Evolutionary conservation across 2,797 vertebrate species (phyloP).

Genomic region (Spheniscus humboldti): DNA sequence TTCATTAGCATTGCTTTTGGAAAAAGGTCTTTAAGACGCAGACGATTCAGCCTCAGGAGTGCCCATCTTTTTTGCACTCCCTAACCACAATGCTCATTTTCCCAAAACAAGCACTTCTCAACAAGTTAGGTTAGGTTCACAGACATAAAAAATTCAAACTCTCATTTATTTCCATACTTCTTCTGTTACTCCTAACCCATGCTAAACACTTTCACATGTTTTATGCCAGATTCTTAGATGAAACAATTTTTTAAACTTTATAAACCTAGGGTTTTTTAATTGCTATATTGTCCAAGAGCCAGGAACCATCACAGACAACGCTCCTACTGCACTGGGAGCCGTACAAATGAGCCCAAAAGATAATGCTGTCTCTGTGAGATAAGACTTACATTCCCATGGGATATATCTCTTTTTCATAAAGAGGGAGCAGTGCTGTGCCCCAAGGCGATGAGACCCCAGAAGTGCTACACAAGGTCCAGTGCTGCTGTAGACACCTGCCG

Average conservation of each 20-base stretch:
- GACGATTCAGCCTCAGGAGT: background rate
- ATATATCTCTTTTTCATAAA: background rate
- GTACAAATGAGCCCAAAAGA: background rate
- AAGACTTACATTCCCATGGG: background rate
- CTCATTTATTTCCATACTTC: background rate
- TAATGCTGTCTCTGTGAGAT: background rate
- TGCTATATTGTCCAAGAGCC: background rate
- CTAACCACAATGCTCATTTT: conserved; percentile 33
- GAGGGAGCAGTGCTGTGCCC: background rate
- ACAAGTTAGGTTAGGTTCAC: conserved; percentile 17
- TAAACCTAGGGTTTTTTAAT: background rate
- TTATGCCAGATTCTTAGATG: background rate
- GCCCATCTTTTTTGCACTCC: background rate
- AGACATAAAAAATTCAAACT: conserved; percentile 4
- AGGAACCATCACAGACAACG: background rate
- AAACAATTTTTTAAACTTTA: background rate
- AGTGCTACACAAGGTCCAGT: background rate
- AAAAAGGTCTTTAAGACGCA: conserved; percentile 36
- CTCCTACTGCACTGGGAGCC: background rate
- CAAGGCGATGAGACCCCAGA: background rate
- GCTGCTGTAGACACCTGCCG: background rate
- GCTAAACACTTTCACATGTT: conserved; percentile 22
- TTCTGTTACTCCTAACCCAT: background rate
- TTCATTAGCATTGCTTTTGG: conserved; percentile 36
- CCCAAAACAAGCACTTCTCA: conserved; percentile 33